Conservation (phyloP, 2,888 invertebrate species). For the Nemurella pictetii region DNA sequence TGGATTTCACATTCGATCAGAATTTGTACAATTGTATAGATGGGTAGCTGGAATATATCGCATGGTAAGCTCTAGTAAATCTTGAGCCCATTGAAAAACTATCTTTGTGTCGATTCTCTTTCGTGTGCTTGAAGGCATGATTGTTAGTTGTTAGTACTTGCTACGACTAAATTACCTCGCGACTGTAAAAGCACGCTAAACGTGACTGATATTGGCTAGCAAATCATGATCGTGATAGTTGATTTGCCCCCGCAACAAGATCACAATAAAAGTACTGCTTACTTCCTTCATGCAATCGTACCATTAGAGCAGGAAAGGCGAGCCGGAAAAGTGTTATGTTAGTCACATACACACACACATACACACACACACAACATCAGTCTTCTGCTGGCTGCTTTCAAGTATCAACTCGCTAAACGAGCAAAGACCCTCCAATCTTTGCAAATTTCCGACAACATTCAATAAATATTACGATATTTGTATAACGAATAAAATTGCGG, state of each 20-base stretch:
- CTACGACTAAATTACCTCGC: not conserved
- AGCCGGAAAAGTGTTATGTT: not conserved
- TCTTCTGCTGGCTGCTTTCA: no score
- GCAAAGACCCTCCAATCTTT: not conserved
- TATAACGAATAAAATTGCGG: not conserved
- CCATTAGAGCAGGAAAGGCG: not conserved
- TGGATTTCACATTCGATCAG: not conserved
- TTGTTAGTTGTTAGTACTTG: not conserved
- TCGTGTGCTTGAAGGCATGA: not conserved
- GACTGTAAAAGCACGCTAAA: not conserved
- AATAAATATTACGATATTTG: not conserved
- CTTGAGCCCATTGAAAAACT: not conserved
- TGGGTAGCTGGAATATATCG: no score
- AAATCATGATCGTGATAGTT: not conserved
- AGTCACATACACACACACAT: not conserved
- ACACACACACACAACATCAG: not conserved
- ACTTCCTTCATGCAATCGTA: conserved; percentile 24
- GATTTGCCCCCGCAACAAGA: not conserved
- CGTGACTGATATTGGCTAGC: not conserved
- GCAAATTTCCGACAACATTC: not conserved
- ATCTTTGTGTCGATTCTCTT: not conserved
- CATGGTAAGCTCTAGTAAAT: not conserved
- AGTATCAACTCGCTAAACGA: no score
- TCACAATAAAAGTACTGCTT: not conserved
- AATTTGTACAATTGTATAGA: not conserved